Evolutionary conservation across 2,888 invertebrate genomes (phyloP).

Genomic region (Amphipyra berbera): DNA sequence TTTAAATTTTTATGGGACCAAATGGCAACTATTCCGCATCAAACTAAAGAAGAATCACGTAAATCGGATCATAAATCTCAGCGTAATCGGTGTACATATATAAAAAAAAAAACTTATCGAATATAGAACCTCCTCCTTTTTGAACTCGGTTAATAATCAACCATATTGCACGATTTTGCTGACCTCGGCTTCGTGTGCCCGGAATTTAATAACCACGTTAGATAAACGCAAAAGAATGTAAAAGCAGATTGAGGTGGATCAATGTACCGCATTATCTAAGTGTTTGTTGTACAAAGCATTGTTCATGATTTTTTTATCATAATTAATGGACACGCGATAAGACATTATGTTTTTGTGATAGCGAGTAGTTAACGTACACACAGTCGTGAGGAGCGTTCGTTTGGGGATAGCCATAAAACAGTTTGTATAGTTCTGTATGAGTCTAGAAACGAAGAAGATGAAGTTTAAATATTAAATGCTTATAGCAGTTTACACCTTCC

Average conservation of each 20-base stretch:
- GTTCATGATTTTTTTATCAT: constrained; percentile 50
- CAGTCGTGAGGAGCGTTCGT: constrained; percentile 22
- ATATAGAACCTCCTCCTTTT: too few relatives aligned
- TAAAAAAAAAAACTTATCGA: too few relatives aligned
- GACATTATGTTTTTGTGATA: constrained; percentile 43
- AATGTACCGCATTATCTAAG: constrained; percentile 53
- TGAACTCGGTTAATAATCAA: too few relatives aligned
- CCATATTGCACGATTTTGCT: constrained; percentile 23
- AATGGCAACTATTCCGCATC: too few relatives aligned
- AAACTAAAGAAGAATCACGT: too few relatives aligned
- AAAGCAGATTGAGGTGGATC: constrained; percentile 37
- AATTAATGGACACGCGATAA: constrained; percentile 49
- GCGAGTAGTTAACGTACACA: constrained; percentile 9
- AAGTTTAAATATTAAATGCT: constrained; percentile 15
- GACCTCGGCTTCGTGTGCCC: constrained; percentile 17
- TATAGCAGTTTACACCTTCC: background rate
- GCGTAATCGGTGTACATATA: too few relatives aligned
- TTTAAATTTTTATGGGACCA: too few relatives aligned
- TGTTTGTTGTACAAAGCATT: constrained; percentile 46
- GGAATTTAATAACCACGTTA: constrained; percentile 64
- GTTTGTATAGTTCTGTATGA: constrained; percentile 1
- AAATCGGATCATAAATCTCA: too few relatives aligned
- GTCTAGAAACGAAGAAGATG: constrained; percentile 1
- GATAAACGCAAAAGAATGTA: constrained; percentile 49
- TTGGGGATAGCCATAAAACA: constrained; percentile 1